Base-by-base conservation (phyloP, 2,113 vertebrate species). In the Mesitornis unicolor region DNA sequence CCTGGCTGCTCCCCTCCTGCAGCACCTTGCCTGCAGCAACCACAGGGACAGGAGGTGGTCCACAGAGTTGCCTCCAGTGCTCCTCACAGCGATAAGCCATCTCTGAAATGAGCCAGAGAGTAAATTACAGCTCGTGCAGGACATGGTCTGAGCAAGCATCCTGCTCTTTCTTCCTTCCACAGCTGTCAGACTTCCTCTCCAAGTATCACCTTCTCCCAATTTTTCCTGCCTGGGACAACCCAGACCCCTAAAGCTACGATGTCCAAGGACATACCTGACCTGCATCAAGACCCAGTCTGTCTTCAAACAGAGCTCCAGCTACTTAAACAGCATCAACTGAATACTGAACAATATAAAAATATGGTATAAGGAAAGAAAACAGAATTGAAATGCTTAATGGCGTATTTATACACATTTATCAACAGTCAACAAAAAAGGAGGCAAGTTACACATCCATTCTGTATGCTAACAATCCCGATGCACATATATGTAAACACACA, bases 371-470 rank as follows among this genome's bases (percentile, higher is more conserved):
- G 77, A 95, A 93, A 87, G 76, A 93, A 89, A 95, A 96, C 87
- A 97, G 90, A 95, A 92, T 1, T 76, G 45, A 93, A 96, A 93
- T 94, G 94, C 86, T 91, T 95, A 90, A 96, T 94, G 92, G 93
- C 91, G 47, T 96, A 97, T 96, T 96, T 96, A 96, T 96, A 97
- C 89, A 96, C 93, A 97, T 95, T 97, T 96, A 92, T 89, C 97
- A 97, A 97, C 95, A 93, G 81, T 93, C 68, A 83, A 96, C 82
- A 91, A 89, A 97, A 94, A 86, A 91, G 93, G 97, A 54, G 22
- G 90, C 80, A 82, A 97, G 96, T 97, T 97, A 97, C 96, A 97
- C 94, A 97, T 97, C 97, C 93, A 96, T 97, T 94, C 89, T 96
- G 94, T 96, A 94, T 85, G 89, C 91, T 93, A 84, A 87, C 94